Conservation (phyloP, 2,113 vertebrate genomes). For the Laticauda laticaudata region DNA sequence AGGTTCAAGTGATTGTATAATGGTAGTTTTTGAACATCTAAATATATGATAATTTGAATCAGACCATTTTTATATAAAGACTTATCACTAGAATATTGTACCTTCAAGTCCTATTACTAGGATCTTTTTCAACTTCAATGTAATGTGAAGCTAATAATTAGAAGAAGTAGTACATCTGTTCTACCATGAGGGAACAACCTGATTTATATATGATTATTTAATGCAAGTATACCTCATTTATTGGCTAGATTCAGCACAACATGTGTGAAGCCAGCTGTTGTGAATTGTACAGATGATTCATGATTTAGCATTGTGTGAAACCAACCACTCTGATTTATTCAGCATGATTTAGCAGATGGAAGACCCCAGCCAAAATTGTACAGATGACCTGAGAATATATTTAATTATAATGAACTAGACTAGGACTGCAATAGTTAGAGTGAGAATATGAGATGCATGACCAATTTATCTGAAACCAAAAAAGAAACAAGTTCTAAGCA, state of each 20-base stretch:
- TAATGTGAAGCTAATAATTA: neutral
- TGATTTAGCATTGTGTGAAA: neutral
- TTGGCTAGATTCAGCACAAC: neutral
- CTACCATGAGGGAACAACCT: neutral
- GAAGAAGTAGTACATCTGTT: neutral
- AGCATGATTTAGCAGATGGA: neutral
- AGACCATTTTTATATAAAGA: neutral
- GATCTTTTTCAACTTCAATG: neutral
- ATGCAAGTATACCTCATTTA: neutral
- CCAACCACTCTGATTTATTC: neutral
- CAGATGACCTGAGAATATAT: neutral
- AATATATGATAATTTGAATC: neutral
- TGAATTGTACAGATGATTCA: neutral
- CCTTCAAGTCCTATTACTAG: neutral
- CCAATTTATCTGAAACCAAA: neutral
- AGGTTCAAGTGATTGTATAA: neutral
- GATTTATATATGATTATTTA: neutral
- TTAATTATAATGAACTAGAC: neutral
- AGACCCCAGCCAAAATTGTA: neutral
- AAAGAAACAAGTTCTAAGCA: neutral
- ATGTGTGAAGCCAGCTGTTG: neutral
- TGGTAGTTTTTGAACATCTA: neutral
- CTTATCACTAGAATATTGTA: neutral
- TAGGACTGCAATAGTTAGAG: neutral
- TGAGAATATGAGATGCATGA: neutral